Conservation (phyloP, 2,797 vertebrate species). For the Buceros bicornis region DNA sequence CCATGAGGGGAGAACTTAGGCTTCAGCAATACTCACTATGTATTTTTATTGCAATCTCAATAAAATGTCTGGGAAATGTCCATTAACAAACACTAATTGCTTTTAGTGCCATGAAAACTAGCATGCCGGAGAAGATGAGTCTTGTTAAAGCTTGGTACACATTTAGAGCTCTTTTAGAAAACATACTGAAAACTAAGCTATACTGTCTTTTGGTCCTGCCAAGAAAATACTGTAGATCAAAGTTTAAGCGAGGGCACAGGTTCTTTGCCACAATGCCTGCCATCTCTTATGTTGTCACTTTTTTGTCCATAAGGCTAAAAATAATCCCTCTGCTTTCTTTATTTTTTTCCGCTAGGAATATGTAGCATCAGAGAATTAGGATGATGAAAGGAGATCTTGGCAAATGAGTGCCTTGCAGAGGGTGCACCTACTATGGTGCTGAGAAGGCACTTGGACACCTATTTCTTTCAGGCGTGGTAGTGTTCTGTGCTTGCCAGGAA, state of each 20-base stretch:
- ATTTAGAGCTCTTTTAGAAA: background rate
- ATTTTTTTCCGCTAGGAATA: background rate
- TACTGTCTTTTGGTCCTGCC: background rate
- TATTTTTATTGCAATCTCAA: background rate
- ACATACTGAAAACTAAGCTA: background rate
- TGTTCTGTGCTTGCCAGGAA: background rate
- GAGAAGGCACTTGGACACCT: background rate
- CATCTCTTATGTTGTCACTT: background rate
- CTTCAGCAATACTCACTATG: rapidly evolving
- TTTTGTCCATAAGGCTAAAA: background rate
- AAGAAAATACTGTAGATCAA: background rate
- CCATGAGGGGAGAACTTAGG: background rate
- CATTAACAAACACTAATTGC: background rate
- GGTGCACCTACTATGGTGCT: rapidly evolving
- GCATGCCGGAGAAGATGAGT: background rate
- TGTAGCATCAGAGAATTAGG: background rate
- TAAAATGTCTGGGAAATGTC: background rate
- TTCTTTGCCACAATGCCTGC: background rate
- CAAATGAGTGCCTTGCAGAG: background rate
- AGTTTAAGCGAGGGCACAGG: background rate
- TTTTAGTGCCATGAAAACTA: background rate
- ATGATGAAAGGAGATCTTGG: background rate
- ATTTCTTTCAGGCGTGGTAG: background rate
- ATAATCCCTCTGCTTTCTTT: background rate
- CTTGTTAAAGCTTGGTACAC: background rate